A percentile compares a stretch with the other conserved stretches of the same genome.
Evolutionary conservation across 1,140 invertebrate species (phyloP).

Genomic region (Cyrtorhinus lividipennis): DNA sequence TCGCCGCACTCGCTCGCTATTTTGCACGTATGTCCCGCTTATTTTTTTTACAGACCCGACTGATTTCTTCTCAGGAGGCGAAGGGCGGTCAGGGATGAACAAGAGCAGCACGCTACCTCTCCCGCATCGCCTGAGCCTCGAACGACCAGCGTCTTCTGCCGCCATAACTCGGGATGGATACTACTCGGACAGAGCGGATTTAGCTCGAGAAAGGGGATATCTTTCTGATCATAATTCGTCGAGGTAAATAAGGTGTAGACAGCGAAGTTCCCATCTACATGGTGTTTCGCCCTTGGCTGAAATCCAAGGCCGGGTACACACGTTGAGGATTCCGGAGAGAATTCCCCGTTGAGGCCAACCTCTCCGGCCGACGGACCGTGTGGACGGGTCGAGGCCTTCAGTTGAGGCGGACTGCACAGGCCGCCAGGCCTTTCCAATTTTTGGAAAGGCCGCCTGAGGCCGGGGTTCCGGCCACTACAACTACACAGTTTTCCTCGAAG

Average conservation of each 20-base stretch:
- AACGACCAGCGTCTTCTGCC: slow-evolving; percentile 31
- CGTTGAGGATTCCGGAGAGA: too few species aligned
- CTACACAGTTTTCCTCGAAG: too few species aligned
- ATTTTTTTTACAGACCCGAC: not conserved
- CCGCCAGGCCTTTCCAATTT: too few species aligned
- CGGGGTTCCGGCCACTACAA: too few species aligned
- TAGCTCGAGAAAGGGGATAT: slow-evolving; percentile 59
- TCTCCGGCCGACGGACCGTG: too few species aligned
- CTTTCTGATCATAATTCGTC: slow-evolving; percentile 66
- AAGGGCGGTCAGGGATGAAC: slow-evolving; percentile 34
- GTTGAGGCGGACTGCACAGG: too few species aligned
- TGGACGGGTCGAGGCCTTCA: too few species aligned
- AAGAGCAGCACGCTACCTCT: slow-evolving; percentile 59
- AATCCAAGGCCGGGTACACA: too few species aligned
- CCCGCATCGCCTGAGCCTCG: slow-evolving; percentile 42
- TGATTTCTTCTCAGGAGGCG: slow-evolving; percentile 19
- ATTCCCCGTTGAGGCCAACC: too few species aligned
- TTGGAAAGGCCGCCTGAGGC: too few species aligned
- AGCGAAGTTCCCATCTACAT: slow-evolving; percentile 1
- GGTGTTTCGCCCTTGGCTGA: not conserved
- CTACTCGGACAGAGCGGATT: slow-evolving; percentile 72
- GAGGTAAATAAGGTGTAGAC: slow-evolving; percentile 23
- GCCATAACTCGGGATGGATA: slow-evolving; percentile 59
- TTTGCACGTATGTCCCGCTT: too few species aligned
- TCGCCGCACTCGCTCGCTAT: not conserved